Base-by-base conservation (phyloP, 2,113 vertebrate genomes). In the Stigmatopora argus region DNA sequence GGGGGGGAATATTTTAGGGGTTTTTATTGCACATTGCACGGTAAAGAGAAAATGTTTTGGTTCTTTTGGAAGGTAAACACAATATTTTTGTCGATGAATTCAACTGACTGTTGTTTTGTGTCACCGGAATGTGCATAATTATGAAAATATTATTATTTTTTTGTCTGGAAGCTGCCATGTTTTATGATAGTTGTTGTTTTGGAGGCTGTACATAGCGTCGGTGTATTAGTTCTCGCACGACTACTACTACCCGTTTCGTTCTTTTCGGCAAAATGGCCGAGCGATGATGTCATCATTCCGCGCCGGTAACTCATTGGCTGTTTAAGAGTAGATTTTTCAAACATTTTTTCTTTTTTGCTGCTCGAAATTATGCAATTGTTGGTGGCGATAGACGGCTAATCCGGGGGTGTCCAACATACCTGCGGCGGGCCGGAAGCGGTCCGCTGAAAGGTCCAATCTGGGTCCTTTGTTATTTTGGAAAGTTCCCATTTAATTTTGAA, bases 81-180 rank as follows among this genome's bases (percentile, higher is more conserved):
- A 64, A 79, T 83, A 81, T 83, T 80, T 74, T 62, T 62, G 77
- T 84, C 67, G 72, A 67, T 81, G 82, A 78, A 75, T 79, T 70
- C 62, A 80, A 80, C 69, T 77, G 75, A 75, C 60, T 85, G 82
- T 82, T 80, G 80, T 85, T 86, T 84, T 80, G 73, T 83, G 81
- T 65, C 78, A 76, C 78, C 72, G 64, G 63, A 67, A 80, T 72
- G 83, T 85, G 81, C 86, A 83, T 53, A 85, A 80, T 81, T 83
- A 82, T 84, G 83, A 86, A 82, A 44, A 85, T 86, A 83, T 83
- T 83, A 71, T 31, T 31, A 80, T 86, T 85, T 79, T 77, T 75
- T 76, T 46, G 62, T 62, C 73, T 19, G 65, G 62, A 52, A 44
- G 61, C 61, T 45, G 62, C 68, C 66, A 70, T 79, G 60, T 73